Base-by-base conservation (phyloP, 1,140 invertebrate genomes). In the Ips nitidus region DNA sequence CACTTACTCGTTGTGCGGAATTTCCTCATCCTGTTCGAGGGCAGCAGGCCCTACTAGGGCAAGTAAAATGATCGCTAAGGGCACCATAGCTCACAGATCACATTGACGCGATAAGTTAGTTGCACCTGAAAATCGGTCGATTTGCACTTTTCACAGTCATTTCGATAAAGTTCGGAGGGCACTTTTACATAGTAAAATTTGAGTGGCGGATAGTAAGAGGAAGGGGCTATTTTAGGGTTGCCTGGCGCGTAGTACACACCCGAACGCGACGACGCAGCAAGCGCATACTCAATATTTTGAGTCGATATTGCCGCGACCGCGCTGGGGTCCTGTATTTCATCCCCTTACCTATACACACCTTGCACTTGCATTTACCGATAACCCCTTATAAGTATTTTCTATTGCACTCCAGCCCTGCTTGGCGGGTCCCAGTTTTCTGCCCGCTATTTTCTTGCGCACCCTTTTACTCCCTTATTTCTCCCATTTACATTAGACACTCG, bases 1-100 rank as follows among this genome's bases (percentile, higher is more conserved):
- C 40, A 84, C 90, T 91, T 85, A 92, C 91, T 92, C 90, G 81
- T 90, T 90, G 80, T 92, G 90, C 52, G 90, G 91, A 77, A 93
- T 92, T 79, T 92, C 90, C 84, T 93, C 90, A 75, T 91, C 90
- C 79, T 92, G 90, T 81, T 92, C 88, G 39, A 77, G 69, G 70
- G 77, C 78, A n/a, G 71, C 73, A 2, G 79, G 75, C 58, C 79
- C 72, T 22, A 77, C 56, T 53, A 73, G 72, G 42, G 73, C 69
- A 7, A 76, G 69, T 36, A 78, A 65, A 52, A 78, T n/a, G 47
- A 76, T 3, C 40, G 70, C 68, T 4, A 76, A 43, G 60, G 74
- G 65, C 60, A 73, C 57, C 62, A 67, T 73, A 57, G 22, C 41
- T 52, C 39, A 38, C 7, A 7, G 7, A 45, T 53, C 45, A 52